Conservation (phyloP, 2,113 vertebrate genomes). For the Notothenia coriiceps region DNA sequence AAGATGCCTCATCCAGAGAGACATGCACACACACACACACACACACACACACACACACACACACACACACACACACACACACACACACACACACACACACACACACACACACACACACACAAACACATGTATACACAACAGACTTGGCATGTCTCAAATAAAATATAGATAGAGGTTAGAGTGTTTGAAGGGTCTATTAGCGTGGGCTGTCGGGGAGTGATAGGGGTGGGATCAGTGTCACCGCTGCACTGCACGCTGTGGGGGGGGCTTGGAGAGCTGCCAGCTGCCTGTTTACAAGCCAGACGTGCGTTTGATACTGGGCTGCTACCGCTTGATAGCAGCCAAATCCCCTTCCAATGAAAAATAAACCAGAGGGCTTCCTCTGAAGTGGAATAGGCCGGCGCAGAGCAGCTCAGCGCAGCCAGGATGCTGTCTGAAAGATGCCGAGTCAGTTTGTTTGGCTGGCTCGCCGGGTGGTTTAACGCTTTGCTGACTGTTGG, state of each 20-base stretch:
- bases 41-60: constrained; percentile 10
- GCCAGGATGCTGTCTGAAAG: constrained; percentile 46
- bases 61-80: too few relatives aligned
- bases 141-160: constrained; percentile 75
- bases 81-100: too few relatives aligned
- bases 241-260: constrained; percentile 55
- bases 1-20: constrained; percentile 74
- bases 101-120: too few relatives aligned
- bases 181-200: constrained; percentile 85
- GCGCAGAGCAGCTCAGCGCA: constrained; percentile 36
- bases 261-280: constrained; percentile 77
- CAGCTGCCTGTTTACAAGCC: constrained; percentile 83
- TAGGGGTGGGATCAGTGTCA: constrained; percentile 81
- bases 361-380: constrained; percentile 70
- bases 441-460: constrained; percentile 68
- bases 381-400: constrained; percentile 67
- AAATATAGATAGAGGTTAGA: constrained; percentile 83
- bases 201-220: constrained; percentile 71
- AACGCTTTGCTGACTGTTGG: constrained; percentile 27
- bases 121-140: constrained; percentile 62
- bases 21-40: constrained; percentile 30
- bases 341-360: constrained; percentile 76
- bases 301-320: constrained; percentile 68
- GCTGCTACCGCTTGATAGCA: constrained; percentile 76
- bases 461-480: constrained; percentile 29